Conservation (phyloP, 2,888 invertebrate genomes). For the Philhelius pedissequus region DNA sequence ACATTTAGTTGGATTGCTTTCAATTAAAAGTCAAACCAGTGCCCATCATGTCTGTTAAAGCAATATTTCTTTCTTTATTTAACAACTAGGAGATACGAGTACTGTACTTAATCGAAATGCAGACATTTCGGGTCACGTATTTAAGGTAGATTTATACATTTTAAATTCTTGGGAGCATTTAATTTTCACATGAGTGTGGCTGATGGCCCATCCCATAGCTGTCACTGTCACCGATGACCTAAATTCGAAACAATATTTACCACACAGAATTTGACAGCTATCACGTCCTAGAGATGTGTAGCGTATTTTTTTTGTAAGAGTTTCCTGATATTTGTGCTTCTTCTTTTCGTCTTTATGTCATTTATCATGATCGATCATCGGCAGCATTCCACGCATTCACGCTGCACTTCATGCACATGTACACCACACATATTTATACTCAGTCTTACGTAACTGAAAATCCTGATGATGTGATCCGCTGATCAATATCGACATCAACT, state of each 20-base stretch:
- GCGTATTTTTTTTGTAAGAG: not conserved
- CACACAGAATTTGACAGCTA: conserved; percentile 14
- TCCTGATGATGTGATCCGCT: conserved; percentile 1
- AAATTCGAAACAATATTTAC: not conserved
- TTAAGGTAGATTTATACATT: not conserved
- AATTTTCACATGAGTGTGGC: not conserved
- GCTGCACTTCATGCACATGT: conserved; percentile 45
- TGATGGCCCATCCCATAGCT: not conserved
- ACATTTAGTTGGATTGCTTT: not conserved
- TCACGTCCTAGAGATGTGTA: not conserved
- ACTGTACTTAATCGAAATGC: not conserved
- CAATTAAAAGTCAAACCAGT: conserved; percentile 1
- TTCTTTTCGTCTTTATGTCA: conserved; percentile 18
- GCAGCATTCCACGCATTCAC: conserved; percentile 43
- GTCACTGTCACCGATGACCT: not conserved
- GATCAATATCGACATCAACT: not conserved
- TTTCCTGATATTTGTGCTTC: not conserved
- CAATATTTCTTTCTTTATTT: not conserved
- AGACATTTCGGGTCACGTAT: conserved; percentile 1
- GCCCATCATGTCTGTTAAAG: not conserved
- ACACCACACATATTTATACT: no score
- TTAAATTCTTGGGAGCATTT: conserved; percentile 3
- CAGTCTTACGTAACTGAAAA: conserved; percentile 28
- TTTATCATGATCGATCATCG: conserved; percentile 26
- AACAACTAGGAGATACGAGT: not conserved